Percentiles rank a stretch among this genome's conserved stretches.
Conservation (phyloP, 2,113 vertebrate species). For the Chlamydotis undulata region DNA sequence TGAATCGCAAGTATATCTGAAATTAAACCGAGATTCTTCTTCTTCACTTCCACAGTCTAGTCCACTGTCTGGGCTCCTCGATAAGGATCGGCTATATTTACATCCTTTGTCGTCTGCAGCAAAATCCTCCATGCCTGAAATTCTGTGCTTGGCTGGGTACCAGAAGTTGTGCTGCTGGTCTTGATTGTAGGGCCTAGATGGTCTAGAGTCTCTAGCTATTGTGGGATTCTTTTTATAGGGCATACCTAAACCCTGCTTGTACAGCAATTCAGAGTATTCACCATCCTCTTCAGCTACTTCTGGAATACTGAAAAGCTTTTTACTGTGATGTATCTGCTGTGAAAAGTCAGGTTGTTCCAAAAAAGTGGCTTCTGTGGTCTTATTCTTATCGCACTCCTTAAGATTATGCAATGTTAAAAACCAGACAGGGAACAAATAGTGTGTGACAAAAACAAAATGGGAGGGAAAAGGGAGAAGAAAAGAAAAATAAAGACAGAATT, state of each 20-base stretch:
- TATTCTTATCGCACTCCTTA: constrained; percentile 85
- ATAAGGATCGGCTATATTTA: constrained; percentile 73
- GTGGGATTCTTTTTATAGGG: constrained; percentile 22
- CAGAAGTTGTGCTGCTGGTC: constrained; percentile 65
- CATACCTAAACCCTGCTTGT: constrained; percentile 64
- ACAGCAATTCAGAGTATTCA: constrained; percentile 59
- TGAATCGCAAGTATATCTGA: constrained; percentile 57
- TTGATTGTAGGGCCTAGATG: constrained; percentile 58
- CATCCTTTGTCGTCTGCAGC: constrained; percentile 71
- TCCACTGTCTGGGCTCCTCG: constrained; percentile 94
- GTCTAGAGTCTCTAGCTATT: constrained; percentile 14
- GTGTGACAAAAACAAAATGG: constrained; percentile 82
- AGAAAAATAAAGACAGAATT: constrained; percentile 98
- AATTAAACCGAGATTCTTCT: constrained; percentile 78
- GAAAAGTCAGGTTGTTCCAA: constrained; percentile 86
- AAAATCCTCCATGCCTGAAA: constrained; percentile 66
- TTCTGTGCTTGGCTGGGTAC: constrained; percentile 62
- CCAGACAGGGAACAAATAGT: constrained; percentile 68
- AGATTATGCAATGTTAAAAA: constrained; percentile 78
- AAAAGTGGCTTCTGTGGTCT: constrained; percentile 81
- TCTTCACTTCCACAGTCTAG: constrained; percentile 96
- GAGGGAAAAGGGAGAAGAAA: constrained; percentile 67
- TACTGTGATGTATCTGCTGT: constrained; percentile 84
- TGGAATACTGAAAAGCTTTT: constrained; percentile 95
- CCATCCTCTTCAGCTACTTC: constrained; percentile 94